Conservation (phyloP, 2,797 vertebrate species). For the Novumbra hubbsi region DNA sequence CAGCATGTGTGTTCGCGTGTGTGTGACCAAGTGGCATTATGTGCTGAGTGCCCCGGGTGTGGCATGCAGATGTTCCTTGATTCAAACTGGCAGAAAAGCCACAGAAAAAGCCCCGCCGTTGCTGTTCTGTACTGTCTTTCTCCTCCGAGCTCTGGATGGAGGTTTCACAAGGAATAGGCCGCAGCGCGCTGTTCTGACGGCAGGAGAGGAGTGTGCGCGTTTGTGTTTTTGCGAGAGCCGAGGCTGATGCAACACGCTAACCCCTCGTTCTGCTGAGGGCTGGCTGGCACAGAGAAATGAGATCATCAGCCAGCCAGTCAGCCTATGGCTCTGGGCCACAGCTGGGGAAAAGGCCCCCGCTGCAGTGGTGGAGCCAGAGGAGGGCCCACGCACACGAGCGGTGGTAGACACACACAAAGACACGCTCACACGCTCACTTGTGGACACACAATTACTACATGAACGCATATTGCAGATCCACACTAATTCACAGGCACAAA, state of each 20-base stretch:
- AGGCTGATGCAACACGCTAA: constrained; percentile 40
- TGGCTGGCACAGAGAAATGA: constrained; percentile 41
- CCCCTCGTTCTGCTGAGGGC: constrained; percentile 36
- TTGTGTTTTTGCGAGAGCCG: not conserved
- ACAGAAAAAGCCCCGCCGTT: constrained; percentile 48
- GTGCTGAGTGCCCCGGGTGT: constrained; percentile 48
- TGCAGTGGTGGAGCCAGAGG: constrained; percentile 3
- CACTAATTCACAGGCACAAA: not conserved
- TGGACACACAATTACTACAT: not conserved
- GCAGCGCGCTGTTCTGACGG: constrained; percentile 22
- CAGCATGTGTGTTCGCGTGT: not conserved
- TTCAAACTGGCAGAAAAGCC: constrained; percentile 55
- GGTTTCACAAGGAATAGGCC: constrained; percentile 48
- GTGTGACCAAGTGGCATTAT: constrained; percentile 50
- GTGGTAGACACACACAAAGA: constrained; percentile 10
- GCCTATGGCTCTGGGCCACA: constrained; percentile 30
- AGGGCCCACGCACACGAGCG: not conserved
- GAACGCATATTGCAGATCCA: not conserved
- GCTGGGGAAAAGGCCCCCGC: constrained; percentile 9
- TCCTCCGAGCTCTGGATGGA: constrained; percentile 39
- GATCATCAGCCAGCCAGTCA: constrained; percentile 43
- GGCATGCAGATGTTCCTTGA: constrained; percentile 57
- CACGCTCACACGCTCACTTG: constrained; percentile 1
- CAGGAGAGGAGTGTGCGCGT: constrained; percentile 19
- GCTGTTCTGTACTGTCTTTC: constrained; percentile 30